A percentile compares a stretch with the other conserved stretches of the same genome.
Evolutionary conservation across 2,797 vertebrate species (phyloP).

Genomic region (Pangasius sanitwongsei): DNA sequence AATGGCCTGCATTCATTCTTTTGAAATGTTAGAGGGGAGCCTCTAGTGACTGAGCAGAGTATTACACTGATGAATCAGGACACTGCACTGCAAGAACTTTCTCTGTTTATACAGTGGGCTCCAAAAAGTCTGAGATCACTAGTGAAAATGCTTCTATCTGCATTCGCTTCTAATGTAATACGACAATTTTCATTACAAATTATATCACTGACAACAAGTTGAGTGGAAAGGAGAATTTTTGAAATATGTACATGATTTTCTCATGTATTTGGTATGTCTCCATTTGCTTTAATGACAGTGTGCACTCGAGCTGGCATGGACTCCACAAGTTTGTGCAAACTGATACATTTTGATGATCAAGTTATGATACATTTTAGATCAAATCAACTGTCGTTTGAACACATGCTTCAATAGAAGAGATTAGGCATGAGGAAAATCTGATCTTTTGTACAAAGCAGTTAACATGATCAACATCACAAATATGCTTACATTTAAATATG

Average conservation of each 20-base stretch:
- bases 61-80: background rate
- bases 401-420: background rate
- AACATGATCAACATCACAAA: background rate
- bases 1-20: background rate
- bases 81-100: background rate
- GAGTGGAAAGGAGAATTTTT: background rate
- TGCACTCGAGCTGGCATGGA: background rate
- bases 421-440: background rate
- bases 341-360: no score
- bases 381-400: background rate
- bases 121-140: background rate
- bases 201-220: background rate
- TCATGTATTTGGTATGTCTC: background rate
- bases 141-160: background rate
- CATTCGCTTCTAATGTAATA: background rate
- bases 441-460: background rate
- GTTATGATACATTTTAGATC: background rate
- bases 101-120: background rate
- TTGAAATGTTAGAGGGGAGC: background rate
- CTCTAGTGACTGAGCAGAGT: constrained; percentile 5
- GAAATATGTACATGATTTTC: background rate
- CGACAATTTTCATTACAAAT: background rate
- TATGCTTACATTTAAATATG: background rate
- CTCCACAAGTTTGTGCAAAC: background rate
- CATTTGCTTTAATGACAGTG: background rate